Evolutionary conservation across 2,888 invertebrate species (phyloP).

Genomic region (Trissolcus brochymenae): DNA sequence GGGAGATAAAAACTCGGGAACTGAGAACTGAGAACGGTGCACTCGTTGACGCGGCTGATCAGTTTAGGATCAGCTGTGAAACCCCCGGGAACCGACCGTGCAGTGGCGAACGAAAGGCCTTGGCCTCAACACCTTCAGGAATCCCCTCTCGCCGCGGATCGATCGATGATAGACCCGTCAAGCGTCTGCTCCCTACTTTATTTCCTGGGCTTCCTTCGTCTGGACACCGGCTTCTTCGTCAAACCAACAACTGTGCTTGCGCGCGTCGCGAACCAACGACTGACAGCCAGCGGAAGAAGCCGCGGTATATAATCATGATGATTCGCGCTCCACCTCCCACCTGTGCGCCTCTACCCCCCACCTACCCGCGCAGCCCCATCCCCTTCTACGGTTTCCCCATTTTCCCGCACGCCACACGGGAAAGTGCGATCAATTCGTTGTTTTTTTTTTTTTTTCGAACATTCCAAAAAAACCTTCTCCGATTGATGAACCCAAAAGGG

Average conservation of each 20-base stretch:
- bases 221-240: conserved; percentile 1
- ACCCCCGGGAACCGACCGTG: conserved; percentile 41
- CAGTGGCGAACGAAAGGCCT: conserved; percentile 39
- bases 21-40: conserved; percentile 6
- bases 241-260: conserved; percentile 26
- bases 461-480: too few relatives aligned
- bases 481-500: too few relatives aligned
- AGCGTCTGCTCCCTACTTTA: conserved; percentile 13
- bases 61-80: conserved; percentile 49
- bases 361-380: conserved; percentile 6
- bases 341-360: conserved; percentile 19
- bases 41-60: conserved; percentile 1
- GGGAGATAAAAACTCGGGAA: background rate
- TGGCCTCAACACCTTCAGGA: conserved; percentile 57
- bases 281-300: conserved; percentile 70
- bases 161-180: conserved; percentile 22
- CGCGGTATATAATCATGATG: conserved; percentile 70
- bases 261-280: conserved; percentile 69
- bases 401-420: background rate
- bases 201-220: conserved; percentile 30
- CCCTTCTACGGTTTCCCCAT: background rate
- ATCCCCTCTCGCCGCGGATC: conserved; percentile 41
- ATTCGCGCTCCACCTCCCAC: conserved; percentile 51
- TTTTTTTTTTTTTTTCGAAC: background rate
- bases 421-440: conserved; percentile 8